Percentiles rank a stretch among this genome's conserved stretches.
phyloP scores from a whole-genome alignment of 2,888 invertebrate species.

The Microctonus hyperodae region DNA sequence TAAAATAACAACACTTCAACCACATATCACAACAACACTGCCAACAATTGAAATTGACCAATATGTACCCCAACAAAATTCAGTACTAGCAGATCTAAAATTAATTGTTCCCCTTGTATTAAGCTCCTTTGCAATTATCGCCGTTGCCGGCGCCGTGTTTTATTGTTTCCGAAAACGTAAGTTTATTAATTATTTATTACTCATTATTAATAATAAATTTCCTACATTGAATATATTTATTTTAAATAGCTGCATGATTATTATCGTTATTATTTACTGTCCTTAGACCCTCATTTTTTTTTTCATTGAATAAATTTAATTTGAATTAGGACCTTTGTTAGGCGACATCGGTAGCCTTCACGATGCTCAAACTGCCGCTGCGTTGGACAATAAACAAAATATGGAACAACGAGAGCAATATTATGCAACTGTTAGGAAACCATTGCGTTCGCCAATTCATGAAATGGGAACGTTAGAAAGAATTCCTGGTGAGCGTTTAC shows the following conservation, averaged over 20 bases:
- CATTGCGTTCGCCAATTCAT: constrained; percentile 62
- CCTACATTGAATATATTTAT: no score
- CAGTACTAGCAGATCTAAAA: constrained; percentile 59
- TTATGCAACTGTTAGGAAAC: constrained; percentile 66
- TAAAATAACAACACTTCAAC: constrained; percentile 83
- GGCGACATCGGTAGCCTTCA: constrained; percentile 60
- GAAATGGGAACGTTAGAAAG: constrained; percentile 64
- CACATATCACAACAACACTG: constrained; percentile 76
- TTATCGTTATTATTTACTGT: not conserved
- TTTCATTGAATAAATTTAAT: constrained; percentile 39
- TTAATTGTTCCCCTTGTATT: constrained; percentile 59
- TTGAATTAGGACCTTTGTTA: constrained; percentile 68
- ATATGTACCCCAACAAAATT: constrained; percentile 58
- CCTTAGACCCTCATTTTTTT: not conserved
- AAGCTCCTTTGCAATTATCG: constrained; percentile 59
- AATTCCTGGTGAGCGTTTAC: constrained; percentile 62
- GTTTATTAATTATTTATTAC: constrained; percentile 29
- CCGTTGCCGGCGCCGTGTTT: constrained; percentile 60
- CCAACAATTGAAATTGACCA: constrained; percentile 59
- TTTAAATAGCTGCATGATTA: not conserved
- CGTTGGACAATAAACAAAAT: constrained; percentile 62
- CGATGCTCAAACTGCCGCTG: constrained; percentile 60
- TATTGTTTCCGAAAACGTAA: constrained; percentile 62
- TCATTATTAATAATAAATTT: not conserved
- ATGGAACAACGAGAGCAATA: constrained; percentile 66